phyloP scores from a whole-genome alignment of 2,797 vertebrate genomes.

The Pseudopleuronectes americanus region DNA sequence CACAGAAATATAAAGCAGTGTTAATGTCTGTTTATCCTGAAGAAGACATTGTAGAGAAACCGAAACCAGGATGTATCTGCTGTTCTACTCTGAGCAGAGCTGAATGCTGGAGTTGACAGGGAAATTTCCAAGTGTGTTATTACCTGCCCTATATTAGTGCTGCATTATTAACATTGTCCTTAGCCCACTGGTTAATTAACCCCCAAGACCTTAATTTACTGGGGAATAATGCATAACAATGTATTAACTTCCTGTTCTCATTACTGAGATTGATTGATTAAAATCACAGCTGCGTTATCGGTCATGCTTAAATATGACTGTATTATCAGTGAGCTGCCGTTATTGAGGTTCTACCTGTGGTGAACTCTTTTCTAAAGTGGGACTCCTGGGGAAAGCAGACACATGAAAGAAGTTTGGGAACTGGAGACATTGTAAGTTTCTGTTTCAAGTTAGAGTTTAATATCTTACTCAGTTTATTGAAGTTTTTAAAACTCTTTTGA shows the following conservation, averaged over 20 bases:
- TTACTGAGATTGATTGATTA: conserved; percentile 82
- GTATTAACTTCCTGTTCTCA: conserved; percentile 83
- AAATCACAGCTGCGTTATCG: conserved; percentile 78
- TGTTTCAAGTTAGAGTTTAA: background rate
- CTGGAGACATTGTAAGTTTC: background rate
- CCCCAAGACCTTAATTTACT: conserved; percentile 83
- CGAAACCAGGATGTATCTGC: conserved; percentile 19
- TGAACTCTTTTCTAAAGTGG: conserved; percentile 34
- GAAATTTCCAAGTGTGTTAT: conserved; percentile 74
- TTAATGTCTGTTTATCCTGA: conserved; percentile 9
- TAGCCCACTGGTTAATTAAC: conserved; percentile 84
- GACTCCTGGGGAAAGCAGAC: conserved; percentile 13
- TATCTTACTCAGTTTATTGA: background rate
- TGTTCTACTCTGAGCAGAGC: conserved; percentile 27
- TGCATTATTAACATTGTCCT: conserved; percentile 84
- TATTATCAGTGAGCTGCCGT: conserved; percentile 67
- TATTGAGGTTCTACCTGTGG: conserved; percentile 55
- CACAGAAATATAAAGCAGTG: conserved; percentile 15
- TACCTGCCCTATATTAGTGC: conserved; percentile 79
- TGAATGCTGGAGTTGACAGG: conserved; percentile 51
- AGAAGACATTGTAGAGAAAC: conserved; percentile 13
- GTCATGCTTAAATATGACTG: conserved; percentile 80
- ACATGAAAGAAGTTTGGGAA: conserved; percentile 16
- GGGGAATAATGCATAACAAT: conserved; percentile 82
- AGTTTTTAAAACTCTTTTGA: background rate